Evolutionary conservation across 2,888 invertebrate species (phyloP).

Genomic region (Sphaerophoria taeniata): DNA sequence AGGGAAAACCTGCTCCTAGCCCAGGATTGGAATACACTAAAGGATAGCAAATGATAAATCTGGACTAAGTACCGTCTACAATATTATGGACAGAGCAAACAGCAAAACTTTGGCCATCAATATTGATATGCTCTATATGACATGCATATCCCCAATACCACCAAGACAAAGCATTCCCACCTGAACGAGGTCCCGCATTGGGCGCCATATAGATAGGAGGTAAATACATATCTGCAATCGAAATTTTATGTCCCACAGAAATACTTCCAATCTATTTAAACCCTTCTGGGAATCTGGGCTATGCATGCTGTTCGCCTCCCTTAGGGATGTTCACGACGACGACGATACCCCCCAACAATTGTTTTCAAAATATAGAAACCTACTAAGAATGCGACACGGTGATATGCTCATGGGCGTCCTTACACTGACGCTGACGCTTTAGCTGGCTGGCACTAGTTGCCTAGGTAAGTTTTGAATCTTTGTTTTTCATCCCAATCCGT

Average conservation of each 20-base stretch:
- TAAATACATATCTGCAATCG: slow-evolving; percentile 57
- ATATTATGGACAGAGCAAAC: slow-evolving; percentile 41
- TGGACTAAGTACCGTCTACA: slow-evolving; percentile 39
- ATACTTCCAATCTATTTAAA: slow-evolving; percentile 56
- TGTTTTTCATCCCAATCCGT: not conserved
- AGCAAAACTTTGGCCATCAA: slow-evolving; percentile 32
- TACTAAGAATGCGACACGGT: slow-evolving; percentile 20
- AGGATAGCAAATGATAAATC: slow-evolving; percentile 1
- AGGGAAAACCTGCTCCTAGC: slow-evolving; percentile 12
- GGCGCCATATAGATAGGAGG: slow-evolving; percentile 16
- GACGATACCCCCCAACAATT: slow-evolving; percentile 22
- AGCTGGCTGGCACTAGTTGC: slow-evolving; percentile 31
- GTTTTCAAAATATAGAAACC: slow-evolving; percentile 19
- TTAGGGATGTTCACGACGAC: slow-evolving; percentile 31
- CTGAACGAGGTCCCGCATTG: slow-evolving; percentile 17
- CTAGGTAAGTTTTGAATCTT: slow-evolving; percentile 23
- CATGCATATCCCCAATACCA: slow-evolving; percentile 53
- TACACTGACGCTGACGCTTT: not conserved
- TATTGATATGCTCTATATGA: slow-evolving; percentile 37
- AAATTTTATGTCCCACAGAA: slow-evolving; percentile 58
- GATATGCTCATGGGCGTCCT: slow-evolving; percentile 3
- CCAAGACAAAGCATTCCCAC: slow-evolving; percentile 27
- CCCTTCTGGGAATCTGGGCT: slow-evolving; percentile 23
- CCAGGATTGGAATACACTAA: slow-evolving; percentile 27
- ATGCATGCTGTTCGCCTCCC: not conserved